These are phyloP conservation scores for Ailuropoda melanoleuca DNA, from an alignment of 2,113 vertebrate genomes.

Conservation along the genomic window DNA sequence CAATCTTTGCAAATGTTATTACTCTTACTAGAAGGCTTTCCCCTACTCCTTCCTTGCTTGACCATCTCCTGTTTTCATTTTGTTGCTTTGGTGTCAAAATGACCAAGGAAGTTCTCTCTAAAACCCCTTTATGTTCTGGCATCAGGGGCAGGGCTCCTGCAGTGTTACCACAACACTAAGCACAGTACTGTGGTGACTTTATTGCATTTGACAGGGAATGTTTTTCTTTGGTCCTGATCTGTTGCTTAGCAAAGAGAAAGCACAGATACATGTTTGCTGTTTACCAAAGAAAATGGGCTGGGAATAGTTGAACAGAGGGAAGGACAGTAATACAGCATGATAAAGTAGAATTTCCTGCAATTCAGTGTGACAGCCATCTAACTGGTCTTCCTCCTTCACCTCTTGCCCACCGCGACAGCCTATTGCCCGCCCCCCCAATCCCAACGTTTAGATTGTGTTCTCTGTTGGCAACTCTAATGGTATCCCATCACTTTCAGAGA, in stretches of 20 bases:
- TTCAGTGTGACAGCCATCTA: neutral
- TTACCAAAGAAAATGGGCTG: neutral
- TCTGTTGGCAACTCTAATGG: neutral
- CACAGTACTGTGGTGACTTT: neutral
- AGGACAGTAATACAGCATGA: neutral
- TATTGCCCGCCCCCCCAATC: neutral
- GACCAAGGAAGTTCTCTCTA: neutral
- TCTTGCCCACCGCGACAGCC: neutral
- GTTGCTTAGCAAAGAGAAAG: neutral
- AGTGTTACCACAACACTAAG: neutral
- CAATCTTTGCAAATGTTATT: neutral
- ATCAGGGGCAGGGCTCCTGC: neutral
- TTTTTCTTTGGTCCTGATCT: neutral
- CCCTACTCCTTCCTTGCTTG: neutral
- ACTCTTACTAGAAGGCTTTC: neutral
- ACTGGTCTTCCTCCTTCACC: neutral
- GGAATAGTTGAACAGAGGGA: neutral
- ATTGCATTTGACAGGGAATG: neutral
- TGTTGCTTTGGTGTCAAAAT: neutral
- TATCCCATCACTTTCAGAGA: neutral
- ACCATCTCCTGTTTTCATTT: neutral
- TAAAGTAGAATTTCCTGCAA: neutral
- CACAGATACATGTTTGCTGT: neutral
- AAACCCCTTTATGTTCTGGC: neutral
- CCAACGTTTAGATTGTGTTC: neutral